These are phyloP conservation scores for Cassiopea xamachana DNA, from an alignment of 30 jellyfish, hydroid and myxozoan genomes.

Conservation along the genomic window DNA sequence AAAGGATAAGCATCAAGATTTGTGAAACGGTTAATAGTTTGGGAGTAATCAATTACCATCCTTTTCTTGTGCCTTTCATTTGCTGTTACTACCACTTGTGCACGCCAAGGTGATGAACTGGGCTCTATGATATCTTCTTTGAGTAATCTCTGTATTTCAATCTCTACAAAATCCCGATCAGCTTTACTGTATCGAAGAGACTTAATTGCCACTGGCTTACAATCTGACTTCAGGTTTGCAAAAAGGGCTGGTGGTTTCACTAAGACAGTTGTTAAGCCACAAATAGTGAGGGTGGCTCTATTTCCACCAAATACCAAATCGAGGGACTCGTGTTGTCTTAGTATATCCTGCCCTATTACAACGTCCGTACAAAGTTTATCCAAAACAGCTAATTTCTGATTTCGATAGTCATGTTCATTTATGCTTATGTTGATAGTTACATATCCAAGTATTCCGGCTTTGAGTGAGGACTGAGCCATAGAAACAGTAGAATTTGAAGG, in stretches of 20 bases:
- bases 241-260: constrained; percentile 58
- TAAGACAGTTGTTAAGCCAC: constrained; percentile 43
- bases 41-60: constrained; percentile 55
- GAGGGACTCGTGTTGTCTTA: constrained; percentile 32
- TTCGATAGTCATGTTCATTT: not conserved
- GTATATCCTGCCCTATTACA: constrained; percentile 51
- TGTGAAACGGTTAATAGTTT: constrained; percentile 48
- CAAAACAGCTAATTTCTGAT: constrained; percentile 1
- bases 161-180: constrained; percentile 48
- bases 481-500: constrained; percentile 18
- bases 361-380: constrained; percentile 42
- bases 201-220: constrained; percentile 81
- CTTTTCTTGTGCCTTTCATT: constrained; percentile 48
- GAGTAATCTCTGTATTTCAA: constrained; percentile 56
- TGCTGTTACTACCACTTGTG: constrained; percentile 71
- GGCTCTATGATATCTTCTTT: constrained; percentile 77
- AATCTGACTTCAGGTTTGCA: constrained; percentile 61
- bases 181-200: constrained; percentile 52
- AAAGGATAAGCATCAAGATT: constrained; percentile 71
- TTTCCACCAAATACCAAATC: constrained; percentile 34
- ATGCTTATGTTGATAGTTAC: constrained; percentile 5
- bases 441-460: constrained; percentile 27
- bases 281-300: constrained; percentile 29
- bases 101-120: constrained; percentile 87
- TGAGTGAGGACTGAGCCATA: constrained; percentile 45